Evolutionary conservation across 2,113 vertebrate genomes (phyloP).

Genomic region (Scopus umbretta): DNA sequence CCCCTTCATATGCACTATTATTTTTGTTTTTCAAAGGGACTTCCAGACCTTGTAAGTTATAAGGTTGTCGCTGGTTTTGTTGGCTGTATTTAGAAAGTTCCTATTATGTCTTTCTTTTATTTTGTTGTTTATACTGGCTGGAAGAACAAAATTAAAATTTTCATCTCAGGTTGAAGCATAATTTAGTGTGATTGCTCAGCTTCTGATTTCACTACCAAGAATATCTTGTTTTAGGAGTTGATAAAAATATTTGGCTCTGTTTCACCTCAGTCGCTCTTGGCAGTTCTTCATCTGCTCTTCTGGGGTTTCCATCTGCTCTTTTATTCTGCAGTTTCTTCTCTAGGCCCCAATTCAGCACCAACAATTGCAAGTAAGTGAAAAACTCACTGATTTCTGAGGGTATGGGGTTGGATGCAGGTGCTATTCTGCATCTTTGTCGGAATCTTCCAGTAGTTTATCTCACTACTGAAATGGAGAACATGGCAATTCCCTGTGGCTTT

Average conservation of each 20-base stretch:
- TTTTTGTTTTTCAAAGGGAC: neutral
- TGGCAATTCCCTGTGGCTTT: neutral
- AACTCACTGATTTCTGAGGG: neutral
- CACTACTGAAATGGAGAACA: neutral
- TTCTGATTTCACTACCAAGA: slow-evolving; percentile 45
- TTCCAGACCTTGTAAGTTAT: neutral
- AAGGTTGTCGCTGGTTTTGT: neutral
- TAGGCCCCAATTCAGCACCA: neutral
- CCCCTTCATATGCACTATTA: neutral
- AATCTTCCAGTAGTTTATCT: neutral
- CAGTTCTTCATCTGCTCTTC: slow-evolving; percentile 49
- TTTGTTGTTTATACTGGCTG: slow-evolving; percentile 3
- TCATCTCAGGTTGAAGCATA: slow-evolving; percentile 14
- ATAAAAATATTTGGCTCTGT: slow-evolving; percentile 58
- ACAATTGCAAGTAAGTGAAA: neutral
- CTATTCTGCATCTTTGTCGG: neutral
- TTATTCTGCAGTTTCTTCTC: slow-evolving; percentile 18
- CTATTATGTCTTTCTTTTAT: neutral
- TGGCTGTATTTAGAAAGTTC: neutral
- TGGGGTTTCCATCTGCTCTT: slow-evolving; percentile 57
- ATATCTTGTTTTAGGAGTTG: slow-evolving; percentile 19
- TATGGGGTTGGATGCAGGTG: neutral
- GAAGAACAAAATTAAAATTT: neutral
- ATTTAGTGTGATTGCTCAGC: slow-evolving; percentile 41
- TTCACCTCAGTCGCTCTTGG: slow-evolving; percentile 52